Evolutionary conservation across 2,888 invertebrate genomes (phyloP).

Genomic region (Harpalus rubripes): DNA sequence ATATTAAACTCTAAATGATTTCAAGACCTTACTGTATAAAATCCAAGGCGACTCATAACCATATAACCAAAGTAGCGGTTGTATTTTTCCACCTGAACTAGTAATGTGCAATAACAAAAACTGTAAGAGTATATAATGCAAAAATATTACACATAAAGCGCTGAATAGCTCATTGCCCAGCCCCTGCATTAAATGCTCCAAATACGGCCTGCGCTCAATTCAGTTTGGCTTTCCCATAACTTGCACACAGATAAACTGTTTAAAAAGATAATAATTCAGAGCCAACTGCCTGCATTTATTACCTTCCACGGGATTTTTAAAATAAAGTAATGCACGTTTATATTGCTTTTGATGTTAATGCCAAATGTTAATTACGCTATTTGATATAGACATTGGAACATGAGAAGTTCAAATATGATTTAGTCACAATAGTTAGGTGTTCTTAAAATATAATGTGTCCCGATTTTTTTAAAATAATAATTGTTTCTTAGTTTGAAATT

Average conservation of each 20-base stretch:
- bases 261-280: not conserved
- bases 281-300: not conserved
- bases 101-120: slow-evolving; percentile 18
- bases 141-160: slow-evolving; percentile 15
- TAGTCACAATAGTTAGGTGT: not conserved
- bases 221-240: not conserved
- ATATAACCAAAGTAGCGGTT: not conserved
- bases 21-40: not conserved
- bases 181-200: slow-evolving; percentile 19
- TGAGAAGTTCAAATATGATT: too few species aligned
- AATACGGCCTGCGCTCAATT: slow-evolving; percentile 12
- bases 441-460: too few species aligned
- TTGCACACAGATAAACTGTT: not conserved
- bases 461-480: too few species aligned
- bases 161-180: slow-evolving; percentile 20
- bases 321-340: slow-evolving; percentile 1
- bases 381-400: too few species aligned
- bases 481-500: too few species aligned
- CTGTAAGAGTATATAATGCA: slow-evolving; percentile 16
- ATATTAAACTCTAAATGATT: not conserved
- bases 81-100: slow-evolving; percentile 1
- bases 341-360: too few species aligned
- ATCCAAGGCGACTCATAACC: not conserved
- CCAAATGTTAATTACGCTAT: too few species aligned
- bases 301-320: not conserved